Evolutionary conservation across 1,140 invertebrate species (phyloP).

Genomic region (Platyura marginata): DNA sequence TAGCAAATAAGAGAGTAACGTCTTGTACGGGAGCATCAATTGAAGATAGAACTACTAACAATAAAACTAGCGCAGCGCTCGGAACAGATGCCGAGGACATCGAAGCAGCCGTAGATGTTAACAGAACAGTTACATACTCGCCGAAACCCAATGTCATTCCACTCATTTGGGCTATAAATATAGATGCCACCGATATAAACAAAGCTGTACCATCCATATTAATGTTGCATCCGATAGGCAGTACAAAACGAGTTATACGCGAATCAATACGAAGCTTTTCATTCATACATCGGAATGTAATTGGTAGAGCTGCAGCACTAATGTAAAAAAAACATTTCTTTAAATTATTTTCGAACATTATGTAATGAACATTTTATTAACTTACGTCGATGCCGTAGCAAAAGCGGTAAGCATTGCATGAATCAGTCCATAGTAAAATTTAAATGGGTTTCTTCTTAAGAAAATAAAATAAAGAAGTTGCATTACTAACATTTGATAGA

Average conservation of each 20-base stretch:
- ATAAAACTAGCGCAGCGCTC: slow-evolving; percentile 74
- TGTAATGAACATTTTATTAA: slow-evolving; percentile 1
- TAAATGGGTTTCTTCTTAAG: slow-evolving; percentile 72
- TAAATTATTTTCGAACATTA: background rate
- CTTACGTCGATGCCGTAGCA: slow-evolving; percentile 84
- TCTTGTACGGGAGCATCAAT: slow-evolving; percentile 66
- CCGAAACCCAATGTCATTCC: slow-evolving; percentile 57
- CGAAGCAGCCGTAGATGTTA: slow-evolving; percentile 79
- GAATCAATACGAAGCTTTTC: slow-evolving; percentile 77
- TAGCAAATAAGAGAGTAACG: slow-evolving; percentile 67
- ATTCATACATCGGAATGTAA: slow-evolving; percentile 87
- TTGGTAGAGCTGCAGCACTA: slow-evolving; percentile 84
- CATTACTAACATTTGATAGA: slow-evolving; percentile 77
- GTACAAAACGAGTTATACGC: slow-evolving; percentile 75
- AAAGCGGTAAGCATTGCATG: slow-evolving; percentile 80
- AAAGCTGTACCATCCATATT: slow-evolving; percentile 92
- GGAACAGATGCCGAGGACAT: slow-evolving; percentile 87
- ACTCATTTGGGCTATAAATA: slow-evolving; percentile 88
- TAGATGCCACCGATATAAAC: slow-evolving; percentile 71
- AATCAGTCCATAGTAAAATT: slow-evolving; percentile 65
- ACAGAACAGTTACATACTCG: slow-evolving; percentile 60
- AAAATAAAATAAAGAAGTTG: slow-evolving; percentile 65
- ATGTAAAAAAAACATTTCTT: slow-evolving; percentile 5
- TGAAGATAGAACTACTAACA: slow-evolving; percentile 68
- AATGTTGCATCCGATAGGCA: slow-evolving; percentile 80